phyloP scores from a whole-genome alignment of 2,797 vertebrate genomes.

The Cirrhinus mrigala region DNA sequence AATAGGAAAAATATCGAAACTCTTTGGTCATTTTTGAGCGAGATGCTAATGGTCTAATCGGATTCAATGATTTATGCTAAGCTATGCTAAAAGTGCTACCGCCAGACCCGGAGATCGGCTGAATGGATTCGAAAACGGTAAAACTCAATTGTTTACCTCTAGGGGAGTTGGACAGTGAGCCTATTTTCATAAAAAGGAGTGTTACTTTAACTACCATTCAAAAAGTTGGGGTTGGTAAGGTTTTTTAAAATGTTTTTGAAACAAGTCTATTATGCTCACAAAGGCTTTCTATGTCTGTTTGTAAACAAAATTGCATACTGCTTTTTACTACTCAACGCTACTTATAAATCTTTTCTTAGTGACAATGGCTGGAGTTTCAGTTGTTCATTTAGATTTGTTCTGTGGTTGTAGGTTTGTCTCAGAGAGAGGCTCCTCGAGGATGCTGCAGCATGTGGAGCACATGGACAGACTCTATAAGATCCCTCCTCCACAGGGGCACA shows the following conservation, averaged over 20 bases:
- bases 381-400: conserved; percentile 16
- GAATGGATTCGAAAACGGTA: no score
- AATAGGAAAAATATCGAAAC: no score
- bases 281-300: not conserved
- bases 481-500: conserved; percentile 68
- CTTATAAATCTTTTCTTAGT: not conserved
- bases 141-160: no score
- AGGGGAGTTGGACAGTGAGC: no score
- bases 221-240: no score
- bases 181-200: no score
- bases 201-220: not conserved
- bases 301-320: not conserved
- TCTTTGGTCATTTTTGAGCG: no score
- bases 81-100: no score
- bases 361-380: not conserved
- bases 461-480: conserved; percentile 85
- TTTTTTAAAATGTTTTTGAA: not conserved
- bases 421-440: conserved; percentile 81
- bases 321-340: not conserved
- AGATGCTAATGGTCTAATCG: no score
- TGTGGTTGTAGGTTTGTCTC: conserved; percentile 81
- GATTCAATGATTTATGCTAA: no score
- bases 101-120: no score
- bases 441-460: conserved; percentile 86
- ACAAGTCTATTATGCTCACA: no score